phyloP scores from a whole-genome alignment of 53 echinoderm and acorn worm genomes.

The Stichopus horrens region DNA sequence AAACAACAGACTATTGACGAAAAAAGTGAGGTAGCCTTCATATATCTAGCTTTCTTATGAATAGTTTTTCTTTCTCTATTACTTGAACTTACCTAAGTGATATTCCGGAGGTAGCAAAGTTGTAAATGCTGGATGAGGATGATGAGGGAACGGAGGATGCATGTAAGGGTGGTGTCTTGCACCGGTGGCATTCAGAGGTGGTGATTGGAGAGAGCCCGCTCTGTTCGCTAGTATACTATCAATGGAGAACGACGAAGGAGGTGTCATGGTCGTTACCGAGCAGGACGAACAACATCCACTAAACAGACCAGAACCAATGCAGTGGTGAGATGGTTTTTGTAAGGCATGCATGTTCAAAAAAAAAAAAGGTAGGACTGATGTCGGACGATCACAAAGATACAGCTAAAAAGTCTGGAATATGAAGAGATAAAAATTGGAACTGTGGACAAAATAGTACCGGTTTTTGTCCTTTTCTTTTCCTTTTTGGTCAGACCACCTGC shows the following conservation, averaged over 20 bases:
- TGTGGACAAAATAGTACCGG: too few species aligned
- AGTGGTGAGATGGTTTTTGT: not conserved
- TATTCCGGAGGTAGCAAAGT: slow-evolving; percentile 70
- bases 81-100: slow-evolving; percentile 21
- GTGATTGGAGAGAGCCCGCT: slow-evolving; percentile 53
- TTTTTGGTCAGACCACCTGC: too few species aligned
- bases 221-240: slow-evolving; percentile 83
- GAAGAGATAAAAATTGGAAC: too few species aligned
- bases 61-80: too few species aligned
- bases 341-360: slow-evolving; percentile 16
- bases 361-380: not conserved
- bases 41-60: too few species aligned
- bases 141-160: slow-evolving; percentile 57
- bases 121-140: slow-evolving; percentile 65
- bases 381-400: too few species aligned
- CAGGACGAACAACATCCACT: slow-evolving; percentile 32
- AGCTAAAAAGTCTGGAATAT: too few species aligned
- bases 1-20: too few species aligned
- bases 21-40: too few species aligned
- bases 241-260: slow-evolving; percentile 81
- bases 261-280: slow-evolving; percentile 44
- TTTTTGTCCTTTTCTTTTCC: too few species aligned
- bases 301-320: slow-evolving; percentile 2
- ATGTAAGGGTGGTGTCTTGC: slow-evolving; percentile 66
- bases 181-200: slow-evolving; percentile 39